These are phyloP conservation scores for Lucilia cuprina DNA, from an alignment of 1,140 invertebrate species.

Conservation along the genomic window DNA sequence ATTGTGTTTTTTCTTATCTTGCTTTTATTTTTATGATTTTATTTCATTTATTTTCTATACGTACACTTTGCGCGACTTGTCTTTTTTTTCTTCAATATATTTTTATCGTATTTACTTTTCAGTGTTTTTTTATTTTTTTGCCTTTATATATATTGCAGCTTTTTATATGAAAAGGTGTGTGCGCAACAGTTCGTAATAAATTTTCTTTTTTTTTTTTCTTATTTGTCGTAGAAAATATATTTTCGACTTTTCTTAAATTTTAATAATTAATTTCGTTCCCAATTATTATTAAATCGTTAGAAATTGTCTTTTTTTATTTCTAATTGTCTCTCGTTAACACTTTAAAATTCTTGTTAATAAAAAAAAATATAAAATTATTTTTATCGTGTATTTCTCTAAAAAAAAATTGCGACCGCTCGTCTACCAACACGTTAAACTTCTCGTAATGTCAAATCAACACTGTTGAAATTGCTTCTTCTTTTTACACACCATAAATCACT, in stretches of 20 bases:
- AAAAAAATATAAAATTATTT: not conserved
- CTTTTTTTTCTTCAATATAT: not conserved
- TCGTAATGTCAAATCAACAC: constrained; percentile 14
- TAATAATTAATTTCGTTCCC: not conserved
- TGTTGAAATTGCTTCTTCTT: not conserved
- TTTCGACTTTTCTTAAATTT: not conserved
- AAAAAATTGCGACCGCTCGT: not conserved
- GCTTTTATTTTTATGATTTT: not conserved
- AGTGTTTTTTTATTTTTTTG: not conserved
- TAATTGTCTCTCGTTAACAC: not conserved
- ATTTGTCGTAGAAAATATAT: not conserved
- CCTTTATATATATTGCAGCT: not conserved
- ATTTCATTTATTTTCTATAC: not conserved
- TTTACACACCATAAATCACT: too few relatives aligned
- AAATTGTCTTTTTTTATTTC: not conserved
- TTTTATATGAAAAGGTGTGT: not conserved
- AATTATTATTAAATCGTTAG: not conserved
- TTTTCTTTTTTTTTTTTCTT: not conserved
- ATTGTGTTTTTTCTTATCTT: constrained; percentile 6
- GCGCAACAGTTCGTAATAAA: constrained; percentile 21
- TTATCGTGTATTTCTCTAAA: constrained; percentile 5
- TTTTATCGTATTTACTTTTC: not conserved
- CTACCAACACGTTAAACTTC: not conserved
- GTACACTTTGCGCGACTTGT: constrained; percentile 15
- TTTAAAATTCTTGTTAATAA: not conserved